phyloP scores from a whole-genome alignment of 2,113 vertebrate genomes.

The Polypterus bichir region DNA sequence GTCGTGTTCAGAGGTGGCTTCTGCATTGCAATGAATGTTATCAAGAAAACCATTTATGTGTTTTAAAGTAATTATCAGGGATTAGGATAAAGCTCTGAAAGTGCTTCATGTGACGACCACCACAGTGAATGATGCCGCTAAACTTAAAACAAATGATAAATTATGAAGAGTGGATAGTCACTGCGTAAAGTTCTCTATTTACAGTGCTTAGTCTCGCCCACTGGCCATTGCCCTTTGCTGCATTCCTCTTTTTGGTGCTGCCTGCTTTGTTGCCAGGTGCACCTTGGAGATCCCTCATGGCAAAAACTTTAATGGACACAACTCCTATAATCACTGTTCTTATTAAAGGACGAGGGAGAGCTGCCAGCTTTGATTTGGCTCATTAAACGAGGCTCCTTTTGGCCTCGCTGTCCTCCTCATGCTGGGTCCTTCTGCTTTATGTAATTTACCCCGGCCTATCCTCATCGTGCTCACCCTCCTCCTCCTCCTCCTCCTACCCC shows the following conservation, averaged over 20 bases:
- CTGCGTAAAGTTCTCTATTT: neutral
- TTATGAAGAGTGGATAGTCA: neutral
- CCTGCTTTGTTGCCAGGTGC: conserved; percentile 18
- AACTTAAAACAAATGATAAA: neutral
- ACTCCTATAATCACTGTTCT: conserved; percentile 24
- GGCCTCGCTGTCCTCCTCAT: no score
- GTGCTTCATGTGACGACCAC: neutral
- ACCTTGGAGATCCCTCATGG: conserved; percentile 16
- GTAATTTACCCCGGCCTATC: neutral
- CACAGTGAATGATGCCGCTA: neutral
- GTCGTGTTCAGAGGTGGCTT: no score
- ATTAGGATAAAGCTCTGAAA: neutral
- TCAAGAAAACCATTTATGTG: no score
- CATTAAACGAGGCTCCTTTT: neutral
- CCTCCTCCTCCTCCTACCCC: no score
- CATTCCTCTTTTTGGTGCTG: conserved; percentile 18
- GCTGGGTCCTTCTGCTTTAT: no score
- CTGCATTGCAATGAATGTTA: no score
- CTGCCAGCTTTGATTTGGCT: conserved; percentile 28
- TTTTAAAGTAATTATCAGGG: neutral
- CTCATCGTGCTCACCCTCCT: neutral
- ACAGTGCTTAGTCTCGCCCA: no score
- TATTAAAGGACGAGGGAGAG: conserved; percentile 26
- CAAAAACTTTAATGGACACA: conserved; percentile 25
- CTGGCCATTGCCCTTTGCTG: no score